phyloP scores from a whole-genome alignment of 2,888 invertebrate species.

The Patella caerulea region DNA sequence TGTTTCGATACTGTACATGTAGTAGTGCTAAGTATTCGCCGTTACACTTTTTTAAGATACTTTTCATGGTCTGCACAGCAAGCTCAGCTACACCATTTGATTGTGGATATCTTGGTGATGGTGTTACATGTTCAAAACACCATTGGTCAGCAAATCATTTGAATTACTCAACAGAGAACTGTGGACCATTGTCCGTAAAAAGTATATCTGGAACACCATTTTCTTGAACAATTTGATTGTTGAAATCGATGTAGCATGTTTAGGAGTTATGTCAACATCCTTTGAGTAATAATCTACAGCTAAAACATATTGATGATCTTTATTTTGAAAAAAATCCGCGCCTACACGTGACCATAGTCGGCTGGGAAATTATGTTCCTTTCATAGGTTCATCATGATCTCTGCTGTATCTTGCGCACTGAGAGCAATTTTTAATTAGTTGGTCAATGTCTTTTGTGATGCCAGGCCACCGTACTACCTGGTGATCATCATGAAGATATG shows the following conservation, averaged over 20 bases:
- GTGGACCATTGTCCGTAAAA: conserved; percentile 26
- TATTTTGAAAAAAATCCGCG: conserved; percentile 2
- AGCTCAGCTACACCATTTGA: conserved; percentile 30
- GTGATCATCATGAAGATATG: conserved; percentile 15
- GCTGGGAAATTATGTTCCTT: background rate
- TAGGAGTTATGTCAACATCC: background rate
- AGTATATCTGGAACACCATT: conserved; percentile 20
- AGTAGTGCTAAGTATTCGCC: conserved; percentile 26
- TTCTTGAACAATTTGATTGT: background rate
- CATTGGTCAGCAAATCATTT: conserved; percentile 23
- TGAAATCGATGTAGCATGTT: background rate
- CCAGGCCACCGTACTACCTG: conserved; percentile 2
- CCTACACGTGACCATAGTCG: background rate
- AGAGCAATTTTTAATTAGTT: background rate
- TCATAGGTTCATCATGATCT: conserved; percentile 3
- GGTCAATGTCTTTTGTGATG: background rate
- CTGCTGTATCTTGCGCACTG: no score
- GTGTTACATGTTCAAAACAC: conserved; percentile 24
- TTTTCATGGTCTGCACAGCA: conserved; percentile 30
- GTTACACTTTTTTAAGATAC: conserved; percentile 30
- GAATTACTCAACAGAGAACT: conserved; percentile 20
- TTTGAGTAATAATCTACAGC: background rate
- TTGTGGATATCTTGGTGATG: conserved; percentile 30
- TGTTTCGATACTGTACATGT: conserved; percentile 32
- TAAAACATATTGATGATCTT: conserved; percentile 6